Evolutionary conservation across 2,797 vertebrate genomes (phyloP), one percentile per base, ranked within the genome.

Genomic region (Tamandua tetradactyla): DNA sequence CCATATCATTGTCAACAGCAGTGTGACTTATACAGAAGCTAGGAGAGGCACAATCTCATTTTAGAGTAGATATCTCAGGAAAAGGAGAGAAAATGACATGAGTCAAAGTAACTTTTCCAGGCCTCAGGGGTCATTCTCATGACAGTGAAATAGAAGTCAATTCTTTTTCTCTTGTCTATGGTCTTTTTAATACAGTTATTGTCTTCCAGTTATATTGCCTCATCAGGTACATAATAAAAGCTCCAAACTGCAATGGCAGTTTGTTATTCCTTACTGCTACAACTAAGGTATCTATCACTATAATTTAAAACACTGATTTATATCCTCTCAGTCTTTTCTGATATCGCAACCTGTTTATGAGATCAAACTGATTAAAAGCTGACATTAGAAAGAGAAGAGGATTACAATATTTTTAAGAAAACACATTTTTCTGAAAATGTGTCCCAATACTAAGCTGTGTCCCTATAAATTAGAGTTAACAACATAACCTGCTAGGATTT

Each of bases 41-140:
- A 62, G 25, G 20, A 59, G 32, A 88, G 57, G 49, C 20, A 61
- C 5, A 85, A 74, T 68, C 93, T 86, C 35, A 93, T 32, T 44
- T 79, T 59, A 81, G 8, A 93, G n/a, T 25, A 61, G n/a, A 91
- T 75, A 80, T 91, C 72, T 85, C 74, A 87, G 72, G 61, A 69
- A 27, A 94, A 80, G 18, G 9, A 87, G n/a, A 93, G n/a, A 92
- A 89, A 83, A 68, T 1, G 2, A 59, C 7, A 61, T 57, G 30
- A 82, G 13, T 64, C 79, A 86, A 80, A 35, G 15, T 15, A 71
- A 71, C 35, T 40, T 49, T 96, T 91, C 59, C 27, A 89, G 83
- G 32, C 17, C 12, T 88, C 18, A 23, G 5, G 44, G 69, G 17
- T 69, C 79, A 82, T 55, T 78, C 30, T 87, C 15, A 18, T 57